Percentiles rank a stretch among this genome's conserved stretches.
phyloP scores from a whole-genome alignment of 2,113 vertebrate species.

The Nematolebias whitei region DNA sequence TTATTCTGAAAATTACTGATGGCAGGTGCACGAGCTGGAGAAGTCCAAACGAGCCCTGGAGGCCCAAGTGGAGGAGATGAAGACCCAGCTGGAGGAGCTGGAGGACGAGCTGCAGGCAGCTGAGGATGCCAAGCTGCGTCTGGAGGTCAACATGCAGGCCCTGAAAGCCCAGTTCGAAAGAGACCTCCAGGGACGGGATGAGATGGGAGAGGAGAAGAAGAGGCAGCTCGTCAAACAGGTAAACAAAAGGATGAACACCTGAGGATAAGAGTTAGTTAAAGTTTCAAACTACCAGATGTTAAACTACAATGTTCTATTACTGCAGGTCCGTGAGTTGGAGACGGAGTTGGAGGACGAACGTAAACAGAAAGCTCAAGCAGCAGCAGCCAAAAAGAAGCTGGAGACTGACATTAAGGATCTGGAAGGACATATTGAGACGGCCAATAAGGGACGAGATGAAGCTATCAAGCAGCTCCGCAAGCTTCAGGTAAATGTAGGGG shows the following conservation, averaged over 20 bases:
- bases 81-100: slow-evolving; percentile 93
- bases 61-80: slow-evolving; percentile 94
- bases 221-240: slow-evolving; percentile 94
- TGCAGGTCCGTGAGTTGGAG: slow-evolving; percentile 92
- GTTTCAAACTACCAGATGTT: background rate
- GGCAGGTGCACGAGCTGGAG: slow-evolving; percentile 94
- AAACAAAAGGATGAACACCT: background rate
- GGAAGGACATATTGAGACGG: slow-evolving; percentile 89
- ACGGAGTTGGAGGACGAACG: slow-evolving; percentile 93
- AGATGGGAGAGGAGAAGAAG: slow-evolving; percentile 94
- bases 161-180: slow-evolving; percentile 92
- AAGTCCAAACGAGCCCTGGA: slow-evolving; percentile 93
- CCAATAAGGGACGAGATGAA: slow-evolving; percentile 89
- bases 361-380: slow-evolving; percentile 85
- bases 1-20: slow-evolving; percentile 10
- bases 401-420: slow-evolving; percentile 93
- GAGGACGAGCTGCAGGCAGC: slow-evolving; percentile 95
- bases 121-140: slow-evolving; percentile 92
- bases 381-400: slow-evolving; percentile 92
- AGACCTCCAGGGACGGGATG: slow-evolving; percentile 90
- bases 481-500: slow-evolving; percentile 82
- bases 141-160: slow-evolving; percentile 98
- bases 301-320: background rate
- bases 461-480: slow-evolving; percentile 95
- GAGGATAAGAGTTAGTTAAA: no score